A percentile compares a stretch with the other conserved stretches of the same genome.
Evolutionary conservation across 2,888 invertebrate genomes (phyloP).

Genomic region (Anticlea derivata): DNA sequence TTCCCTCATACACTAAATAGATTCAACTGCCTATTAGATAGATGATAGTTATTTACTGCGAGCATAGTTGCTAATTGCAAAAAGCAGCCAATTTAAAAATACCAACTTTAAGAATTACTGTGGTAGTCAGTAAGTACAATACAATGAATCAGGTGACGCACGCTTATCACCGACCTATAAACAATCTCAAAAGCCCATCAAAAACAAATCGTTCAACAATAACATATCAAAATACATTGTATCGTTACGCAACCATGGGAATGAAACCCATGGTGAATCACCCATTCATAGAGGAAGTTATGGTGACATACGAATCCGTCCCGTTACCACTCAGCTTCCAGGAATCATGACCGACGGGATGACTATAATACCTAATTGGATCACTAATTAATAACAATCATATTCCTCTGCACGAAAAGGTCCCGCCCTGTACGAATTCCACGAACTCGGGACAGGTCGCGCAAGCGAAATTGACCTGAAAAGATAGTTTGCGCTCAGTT

Average conservation of each 20-base stretch:
- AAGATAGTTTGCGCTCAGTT: not conserved
- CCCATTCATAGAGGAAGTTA: slow-evolving; percentile 57
- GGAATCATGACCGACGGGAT: slow-evolving; percentile 64
- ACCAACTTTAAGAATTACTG: too few relatives aligned
- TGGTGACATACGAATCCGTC: slow-evolving; percentile 47
- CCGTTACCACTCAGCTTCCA: slow-evolving; percentile 48
- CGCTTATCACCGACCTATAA: slow-evolving; percentile 4
- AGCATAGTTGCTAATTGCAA: too few relatives aligned
- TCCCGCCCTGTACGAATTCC: slow-evolving; percentile 10
- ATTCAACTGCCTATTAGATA: too few relatives aligned
- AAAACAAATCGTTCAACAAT: slow-evolving; percentile 19
- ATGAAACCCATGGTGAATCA: slow-evolving; percentile 43
- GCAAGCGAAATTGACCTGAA: slow-evolving; percentile 21
- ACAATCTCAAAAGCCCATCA: slow-evolving; percentile 17
- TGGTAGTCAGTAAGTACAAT: not conserved
- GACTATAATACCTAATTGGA: slow-evolving; percentile 41
- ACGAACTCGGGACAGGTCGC: slow-evolving; percentile 1
- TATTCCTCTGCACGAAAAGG: slow-evolving; percentile 23
- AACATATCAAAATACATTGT: slow-evolving; percentile 29
- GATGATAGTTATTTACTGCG: too few relatives aligned
- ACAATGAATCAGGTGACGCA: slow-evolving; percentile 3
- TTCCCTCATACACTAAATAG: not conserved
- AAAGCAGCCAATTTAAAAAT: too few relatives aligned
- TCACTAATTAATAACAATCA: slow-evolving; percentile 28
- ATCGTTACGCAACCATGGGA: slow-evolving; percentile 33